These are phyloP conservation scores for Pediacus dermestoides DNA, from an alignment of 2,888 invertebrate species.

Conservation along the genomic window DNA sequence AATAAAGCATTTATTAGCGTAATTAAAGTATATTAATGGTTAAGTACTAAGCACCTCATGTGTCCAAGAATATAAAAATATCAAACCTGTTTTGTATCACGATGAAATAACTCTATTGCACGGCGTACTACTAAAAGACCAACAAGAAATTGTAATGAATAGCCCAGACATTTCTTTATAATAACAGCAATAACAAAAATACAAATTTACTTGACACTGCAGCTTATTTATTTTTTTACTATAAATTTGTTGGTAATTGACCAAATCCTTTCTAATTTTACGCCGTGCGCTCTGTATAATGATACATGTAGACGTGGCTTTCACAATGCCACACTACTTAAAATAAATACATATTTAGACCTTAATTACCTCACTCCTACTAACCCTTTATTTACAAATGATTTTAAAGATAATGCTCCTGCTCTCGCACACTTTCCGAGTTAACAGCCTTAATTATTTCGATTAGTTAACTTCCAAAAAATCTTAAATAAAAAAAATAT, in stretches of 20 bases:
- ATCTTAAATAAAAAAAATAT: too few relatives aligned
- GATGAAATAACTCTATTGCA: conserved; percentile 15
- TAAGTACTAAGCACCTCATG: conserved; percentile 17
- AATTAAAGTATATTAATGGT: conserved; percentile 20
- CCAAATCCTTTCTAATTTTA: conserved; percentile 8
- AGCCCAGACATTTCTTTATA: conserved; percentile 9
- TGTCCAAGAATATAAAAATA: conserved; percentile 13
- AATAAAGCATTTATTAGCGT: conserved; percentile 19
- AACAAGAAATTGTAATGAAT: conserved; percentile 10
- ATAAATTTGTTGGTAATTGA: conserved; percentile 4
- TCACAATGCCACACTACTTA: background rate
- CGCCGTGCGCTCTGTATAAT: background rate
- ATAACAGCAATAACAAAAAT: conserved; percentile 9
- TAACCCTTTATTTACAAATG: too few relatives aligned
- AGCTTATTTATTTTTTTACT: too few relatives aligned
- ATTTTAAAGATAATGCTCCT: too few relatives aligned
- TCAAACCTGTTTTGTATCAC: conserved; percentile 13
- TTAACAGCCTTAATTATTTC: too few relatives aligned
- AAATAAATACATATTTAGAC: too few relatives aligned
- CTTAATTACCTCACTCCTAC: too few relatives aligned
- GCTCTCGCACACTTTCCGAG: too few relatives aligned
- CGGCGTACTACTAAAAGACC: conserved; percentile 8
- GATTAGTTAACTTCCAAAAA: too few relatives aligned
- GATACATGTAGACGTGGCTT: background rate
- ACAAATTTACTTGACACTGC: conserved; percentile 1